A percentile compares a stretch with the other conserved stretches of the same genome.
phyloP scores from a whole-genome alignment of 2,113 vertebrate genomes.

The Garra rufa region DNA sequence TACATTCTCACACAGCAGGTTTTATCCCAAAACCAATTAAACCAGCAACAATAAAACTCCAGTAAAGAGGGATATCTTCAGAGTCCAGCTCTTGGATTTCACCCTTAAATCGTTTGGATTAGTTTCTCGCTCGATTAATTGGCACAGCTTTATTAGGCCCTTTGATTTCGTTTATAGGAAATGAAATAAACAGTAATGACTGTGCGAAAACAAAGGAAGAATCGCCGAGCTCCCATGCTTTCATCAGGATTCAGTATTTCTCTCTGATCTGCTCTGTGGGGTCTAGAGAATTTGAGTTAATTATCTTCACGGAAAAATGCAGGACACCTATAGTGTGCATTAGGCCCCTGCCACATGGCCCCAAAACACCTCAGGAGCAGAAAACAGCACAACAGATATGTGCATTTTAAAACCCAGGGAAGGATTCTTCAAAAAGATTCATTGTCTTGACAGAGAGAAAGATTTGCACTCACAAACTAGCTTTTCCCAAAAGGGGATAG shows the following conservation, averaged over 20 bases:
- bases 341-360: background rate
- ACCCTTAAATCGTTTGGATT: conserved; percentile 69
- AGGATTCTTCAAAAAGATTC: background rate
- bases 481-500: background rate
- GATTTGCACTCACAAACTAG: background rate
- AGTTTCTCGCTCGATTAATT: conserved; percentile 69
- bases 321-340: conserved; percentile 1
- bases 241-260: background rate
- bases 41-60: conserved; percentile 53
- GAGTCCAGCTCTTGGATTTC: conserved; percentile 68
- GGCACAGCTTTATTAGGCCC: conserved; percentile 67
- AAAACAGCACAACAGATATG: background rate
- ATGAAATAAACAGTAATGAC: background rate
- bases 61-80: conserved; percentile 62
- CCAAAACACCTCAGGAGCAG: background rate
- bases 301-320: conserved; percentile 5
- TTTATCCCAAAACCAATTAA: conserved; percentile 51
- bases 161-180: conserved; percentile 66
- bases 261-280: background rate
- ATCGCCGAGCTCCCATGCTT: background rate
- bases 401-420: conserved; percentile 1
- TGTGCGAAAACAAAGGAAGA: conserved; percentile 17
- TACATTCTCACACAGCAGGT: conserved; percentile 46
- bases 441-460: background rate
- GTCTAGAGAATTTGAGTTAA: background rate